These are phyloP conservation scores for Drosophila bunnanda DNA, from an alignment of 2,888 invertebrate species.

Conservation along the genomic window DNA sequence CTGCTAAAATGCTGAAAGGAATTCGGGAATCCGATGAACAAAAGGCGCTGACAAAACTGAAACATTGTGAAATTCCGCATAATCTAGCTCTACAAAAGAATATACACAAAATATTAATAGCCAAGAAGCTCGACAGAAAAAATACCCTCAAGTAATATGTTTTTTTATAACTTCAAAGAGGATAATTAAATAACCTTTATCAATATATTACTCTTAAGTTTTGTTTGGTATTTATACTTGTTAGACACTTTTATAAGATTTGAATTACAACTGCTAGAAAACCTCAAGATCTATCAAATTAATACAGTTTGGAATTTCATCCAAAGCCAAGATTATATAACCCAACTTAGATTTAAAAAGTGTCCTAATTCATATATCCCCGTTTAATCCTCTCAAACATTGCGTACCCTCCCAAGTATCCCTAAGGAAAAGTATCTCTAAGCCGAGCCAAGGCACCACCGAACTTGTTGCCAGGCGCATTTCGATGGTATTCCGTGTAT, in stretches of 20 bases:
- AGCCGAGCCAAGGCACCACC: background rate
- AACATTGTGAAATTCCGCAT: conserved; percentile 14
- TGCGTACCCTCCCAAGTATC: background rate
- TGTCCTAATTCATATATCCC: background rate
- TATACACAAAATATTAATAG: background rate
- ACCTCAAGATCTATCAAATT: background rate
- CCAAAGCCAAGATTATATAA: background rate
- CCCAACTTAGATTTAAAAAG: background rate
- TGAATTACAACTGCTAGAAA: background rate
- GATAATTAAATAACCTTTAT: too few relatives aligned
- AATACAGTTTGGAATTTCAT: background rate
- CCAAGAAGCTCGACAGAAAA: background rate
- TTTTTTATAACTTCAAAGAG: background rate
- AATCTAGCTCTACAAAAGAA: conserved; percentile 1
- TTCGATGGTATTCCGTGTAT: conserved; percentile 38
- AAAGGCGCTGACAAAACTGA: conserved; percentile 17
- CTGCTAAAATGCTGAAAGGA: conserved; percentile 26
- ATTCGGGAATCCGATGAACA: conserved; percentile 38
- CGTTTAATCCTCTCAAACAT: background rate
- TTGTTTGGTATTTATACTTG: background rate
- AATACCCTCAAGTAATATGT: background rate
- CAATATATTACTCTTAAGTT: background rate
- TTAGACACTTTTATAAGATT: background rate
- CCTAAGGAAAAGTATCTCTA: conserved; percentile 16
- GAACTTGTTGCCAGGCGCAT: conserved; percentile 52